Conservation (phyloP, 2,113 vertebrate genomes). For the Upupa epops region DNA sequence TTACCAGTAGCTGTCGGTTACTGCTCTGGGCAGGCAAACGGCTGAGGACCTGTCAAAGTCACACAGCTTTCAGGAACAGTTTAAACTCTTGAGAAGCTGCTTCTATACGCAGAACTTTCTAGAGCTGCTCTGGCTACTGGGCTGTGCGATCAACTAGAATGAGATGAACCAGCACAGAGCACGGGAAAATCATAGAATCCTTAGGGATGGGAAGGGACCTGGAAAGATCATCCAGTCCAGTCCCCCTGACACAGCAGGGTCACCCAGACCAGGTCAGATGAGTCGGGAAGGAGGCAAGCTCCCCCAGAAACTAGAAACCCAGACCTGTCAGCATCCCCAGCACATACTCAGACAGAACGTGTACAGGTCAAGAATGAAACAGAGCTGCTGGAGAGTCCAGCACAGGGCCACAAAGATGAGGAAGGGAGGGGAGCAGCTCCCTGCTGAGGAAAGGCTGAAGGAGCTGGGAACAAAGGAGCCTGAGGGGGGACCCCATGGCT, state of each 20-base stretch:
- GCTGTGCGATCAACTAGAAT: not conserved
- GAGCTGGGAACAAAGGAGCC: too few relatives aligned
- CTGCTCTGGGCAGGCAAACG: constrained; percentile 7
- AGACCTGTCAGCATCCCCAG: not conserved
- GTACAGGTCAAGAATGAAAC: too few relatives aligned
- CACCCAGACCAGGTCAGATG: too few relatives aligned
- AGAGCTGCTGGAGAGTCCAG: too few relatives aligned
- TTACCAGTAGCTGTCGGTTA: not conserved
- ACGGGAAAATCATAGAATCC: not conserved
- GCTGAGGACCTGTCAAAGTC: not conserved
- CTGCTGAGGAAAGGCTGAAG: too few relatives aligned
- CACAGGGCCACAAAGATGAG: too few relatives aligned
- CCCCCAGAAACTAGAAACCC: not conserved
- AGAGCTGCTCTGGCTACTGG: not conserved
- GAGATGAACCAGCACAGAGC: not conserved
- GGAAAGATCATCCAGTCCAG: too few relatives aligned
- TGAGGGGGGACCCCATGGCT: too few relatives aligned
- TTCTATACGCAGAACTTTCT: not conserved
- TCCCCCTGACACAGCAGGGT: too few relatives aligned
- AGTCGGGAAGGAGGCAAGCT: not conserved
- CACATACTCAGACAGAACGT: not conserved
- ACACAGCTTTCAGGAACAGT: not conserved
- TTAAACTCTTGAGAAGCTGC: constrained; percentile 6
- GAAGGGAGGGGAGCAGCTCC: too few relatives aligned
- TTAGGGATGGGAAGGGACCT: too few relatives aligned